A percentile compares a stretch with the other conserved stretches of the same genome.
Evolutionary conservation across 2,888 invertebrate species (phyloP).

Genomic region (Seladonia tumulorum): DNA sequence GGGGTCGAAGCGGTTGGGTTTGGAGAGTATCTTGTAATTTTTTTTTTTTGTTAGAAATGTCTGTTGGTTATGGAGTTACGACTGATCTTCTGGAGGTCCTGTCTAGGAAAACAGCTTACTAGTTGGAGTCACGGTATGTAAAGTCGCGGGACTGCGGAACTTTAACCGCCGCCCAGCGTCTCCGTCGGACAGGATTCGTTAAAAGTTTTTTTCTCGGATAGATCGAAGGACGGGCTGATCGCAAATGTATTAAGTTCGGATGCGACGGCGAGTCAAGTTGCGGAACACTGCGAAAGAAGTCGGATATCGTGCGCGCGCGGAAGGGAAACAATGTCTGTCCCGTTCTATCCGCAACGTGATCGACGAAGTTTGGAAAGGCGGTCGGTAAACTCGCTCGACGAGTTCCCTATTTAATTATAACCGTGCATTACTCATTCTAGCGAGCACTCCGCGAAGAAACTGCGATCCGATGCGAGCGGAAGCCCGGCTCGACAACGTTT

Average conservation of each 20-base stretch:
- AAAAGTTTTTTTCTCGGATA: background rate
- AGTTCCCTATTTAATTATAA: slow-evolving; percentile 70
- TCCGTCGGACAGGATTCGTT: background rate
- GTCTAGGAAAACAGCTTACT: too few species aligned
- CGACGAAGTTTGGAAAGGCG: slow-evolving; percentile 55
- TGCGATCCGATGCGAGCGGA: slow-evolving; percentile 30
- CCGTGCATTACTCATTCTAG: slow-evolving; percentile 43
- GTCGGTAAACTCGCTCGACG: slow-evolving; percentile 44
- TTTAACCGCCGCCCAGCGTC: background rate
- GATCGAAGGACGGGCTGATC: background rate
- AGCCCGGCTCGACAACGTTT: slow-evolving; percentile 49
- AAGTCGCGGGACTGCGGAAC: too few species aligned
- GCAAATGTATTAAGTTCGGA: slow-evolving; percentile 18
- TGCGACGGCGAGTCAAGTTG: background rate
- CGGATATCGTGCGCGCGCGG: background rate
- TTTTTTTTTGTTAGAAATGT: too few species aligned
- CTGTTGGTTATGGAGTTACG: too few species aligned
- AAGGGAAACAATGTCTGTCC: slow-evolving; percentile 10
- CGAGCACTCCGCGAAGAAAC: slow-evolving; percentile 29
- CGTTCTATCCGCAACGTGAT: slow-evolving; percentile 23
- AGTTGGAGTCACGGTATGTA: too few species aligned
- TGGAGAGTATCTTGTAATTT: too few species aligned
- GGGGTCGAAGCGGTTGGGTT: too few species aligned
- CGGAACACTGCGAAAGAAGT: slow-evolving; percentile 17
- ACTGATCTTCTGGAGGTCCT: too few species aligned